Conservation (phyloP, 2,113 vertebrate genomes). For the Campylomormyrus numenius region DNA sequence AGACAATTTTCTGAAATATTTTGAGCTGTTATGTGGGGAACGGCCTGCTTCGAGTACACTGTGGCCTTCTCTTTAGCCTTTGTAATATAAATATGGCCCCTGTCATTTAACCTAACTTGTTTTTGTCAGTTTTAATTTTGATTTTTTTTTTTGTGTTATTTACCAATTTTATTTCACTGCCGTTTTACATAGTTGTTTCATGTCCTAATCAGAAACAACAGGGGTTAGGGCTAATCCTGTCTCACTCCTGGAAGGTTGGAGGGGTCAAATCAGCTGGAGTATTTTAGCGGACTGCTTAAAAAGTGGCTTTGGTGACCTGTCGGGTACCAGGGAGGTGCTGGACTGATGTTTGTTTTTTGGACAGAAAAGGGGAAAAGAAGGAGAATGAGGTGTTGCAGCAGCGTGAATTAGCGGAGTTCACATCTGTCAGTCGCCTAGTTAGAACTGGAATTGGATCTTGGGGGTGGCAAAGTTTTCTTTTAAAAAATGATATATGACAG, state of each 20-base stretch:
- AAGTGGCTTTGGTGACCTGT: neutral
- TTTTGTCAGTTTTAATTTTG: neutral
- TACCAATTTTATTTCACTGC: neutral
- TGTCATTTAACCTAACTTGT: neutral
- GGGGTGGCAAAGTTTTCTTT: neutral
- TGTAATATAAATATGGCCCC: neutral
- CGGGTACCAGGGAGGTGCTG: neutral
- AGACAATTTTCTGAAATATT: neutral
- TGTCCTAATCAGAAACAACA: neutral
- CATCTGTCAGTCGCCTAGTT: neutral
- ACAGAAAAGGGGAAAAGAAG: neutral
- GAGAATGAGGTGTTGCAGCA: neutral
- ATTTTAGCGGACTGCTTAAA: neutral
- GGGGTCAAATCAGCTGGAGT: neutral
- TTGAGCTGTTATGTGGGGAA: neutral
- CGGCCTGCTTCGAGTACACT: neutral
- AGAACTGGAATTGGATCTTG: neutral
- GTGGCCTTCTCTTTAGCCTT: neutral
- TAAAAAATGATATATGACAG: slow-evolving; percentile 14
- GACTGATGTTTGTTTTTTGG: neutral
- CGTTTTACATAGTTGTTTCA: neutral
- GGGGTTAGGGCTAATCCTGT: neutral
- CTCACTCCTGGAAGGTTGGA: neutral
- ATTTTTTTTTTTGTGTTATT: neutral
- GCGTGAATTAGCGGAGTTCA: neutral